Percentiles rank a stretch among this genome's conserved stretches.
phyloP scores from a whole-genome alignment of 2,888 invertebrate genomes.

The Ptychoptera contaminata region DNA sequence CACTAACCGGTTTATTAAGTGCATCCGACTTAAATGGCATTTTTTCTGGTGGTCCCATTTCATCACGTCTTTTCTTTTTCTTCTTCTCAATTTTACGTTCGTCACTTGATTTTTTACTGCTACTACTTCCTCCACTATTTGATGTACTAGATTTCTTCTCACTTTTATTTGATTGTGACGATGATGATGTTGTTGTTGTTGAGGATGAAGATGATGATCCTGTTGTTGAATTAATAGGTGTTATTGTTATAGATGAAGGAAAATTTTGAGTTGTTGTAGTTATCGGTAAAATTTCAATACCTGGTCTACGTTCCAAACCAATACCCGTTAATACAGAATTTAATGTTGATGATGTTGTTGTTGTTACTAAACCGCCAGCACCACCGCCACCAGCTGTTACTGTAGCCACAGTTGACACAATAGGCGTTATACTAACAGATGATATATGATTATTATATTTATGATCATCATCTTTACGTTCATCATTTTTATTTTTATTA shows the following conservation, averaged over 20 bases:
- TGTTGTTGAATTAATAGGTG: conserved; percentile 41
- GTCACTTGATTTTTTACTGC: conserved; percentile 25
- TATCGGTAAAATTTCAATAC: conserved; percentile 76
- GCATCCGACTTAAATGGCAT: conserved; percentile 58
- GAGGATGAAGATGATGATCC: neutral
- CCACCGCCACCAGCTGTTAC: conserved; percentile 31
- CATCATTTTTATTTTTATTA: neutral
- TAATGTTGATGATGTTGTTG: conserved; percentile 32
- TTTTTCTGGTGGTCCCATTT: conserved; percentile 74
- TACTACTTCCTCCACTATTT: conserved; percentile 4
- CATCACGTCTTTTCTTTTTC: conserved; percentile 59
- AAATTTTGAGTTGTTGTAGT: conserved; percentile 42
- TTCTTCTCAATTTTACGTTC: conserved; percentile 47
- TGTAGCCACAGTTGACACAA: conserved; percentile 19
- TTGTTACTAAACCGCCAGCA: conserved; percentile 36
- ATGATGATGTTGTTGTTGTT: conserved; percentile 31
- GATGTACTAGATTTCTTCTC: conserved; percentile 18
- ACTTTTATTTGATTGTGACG: conserved; percentile 14
- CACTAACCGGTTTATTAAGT: conserved; percentile 52
- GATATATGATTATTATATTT: neutral
- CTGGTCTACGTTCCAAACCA: conserved; percentile 52
- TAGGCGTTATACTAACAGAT: conserved; percentile 7
- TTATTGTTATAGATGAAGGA: conserved; percentile 74
- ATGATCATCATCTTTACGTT: neutral
- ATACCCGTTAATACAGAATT: conserved; percentile 42